These are phyloP conservation scores for Eupelmus urozonus DNA, from an alignment of 2,888 invertebrate genomes.

Conservation along the genomic window DNA sequence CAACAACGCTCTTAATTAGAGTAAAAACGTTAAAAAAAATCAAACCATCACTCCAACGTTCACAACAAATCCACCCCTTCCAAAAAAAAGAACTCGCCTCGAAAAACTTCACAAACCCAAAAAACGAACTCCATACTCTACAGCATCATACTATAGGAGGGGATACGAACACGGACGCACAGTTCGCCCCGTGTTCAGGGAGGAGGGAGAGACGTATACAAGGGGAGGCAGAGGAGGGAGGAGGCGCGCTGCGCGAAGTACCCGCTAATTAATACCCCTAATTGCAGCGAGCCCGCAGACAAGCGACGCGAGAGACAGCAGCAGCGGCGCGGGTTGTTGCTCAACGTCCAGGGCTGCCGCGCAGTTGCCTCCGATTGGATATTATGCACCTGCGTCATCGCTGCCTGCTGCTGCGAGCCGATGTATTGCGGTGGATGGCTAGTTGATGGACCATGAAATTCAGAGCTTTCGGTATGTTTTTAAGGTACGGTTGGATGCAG, in stretches of 20 bases:
- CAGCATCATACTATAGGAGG: background rate
- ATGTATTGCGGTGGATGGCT: no score
- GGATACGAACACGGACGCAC: background rate
- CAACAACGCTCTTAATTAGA: no score
- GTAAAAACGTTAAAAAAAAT: no score
- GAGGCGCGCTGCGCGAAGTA: constrained; percentile 69
- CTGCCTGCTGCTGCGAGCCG: no score
- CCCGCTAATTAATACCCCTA: constrained; percentile 77
- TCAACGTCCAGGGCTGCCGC: background rate
- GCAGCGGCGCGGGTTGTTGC: background rate
- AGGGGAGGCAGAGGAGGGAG: background rate
- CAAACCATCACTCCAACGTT: no score
- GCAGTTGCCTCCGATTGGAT: constrained; percentile 1
- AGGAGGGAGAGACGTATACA: constrained; percentile 40
- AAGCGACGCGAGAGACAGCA: background rate
- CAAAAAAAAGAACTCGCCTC: no score
- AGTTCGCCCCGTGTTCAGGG: constrained; percentile 57
- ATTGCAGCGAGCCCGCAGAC: constrained; percentile 72
- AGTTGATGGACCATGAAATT: no score
- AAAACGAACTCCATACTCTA: no score
- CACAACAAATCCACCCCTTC: no score
- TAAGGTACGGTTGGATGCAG: no score
- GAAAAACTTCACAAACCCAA: no score
- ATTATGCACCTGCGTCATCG: constrained; percentile 34
- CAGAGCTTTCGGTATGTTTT: no score